A percentile compares a stretch with the other conserved stretches of the same genome.
These are phyloP conservation scores for Physocephala rufipes DNA, from an alignment of 2,888 invertebrate species.

Conservation along the genomic window DNA sequence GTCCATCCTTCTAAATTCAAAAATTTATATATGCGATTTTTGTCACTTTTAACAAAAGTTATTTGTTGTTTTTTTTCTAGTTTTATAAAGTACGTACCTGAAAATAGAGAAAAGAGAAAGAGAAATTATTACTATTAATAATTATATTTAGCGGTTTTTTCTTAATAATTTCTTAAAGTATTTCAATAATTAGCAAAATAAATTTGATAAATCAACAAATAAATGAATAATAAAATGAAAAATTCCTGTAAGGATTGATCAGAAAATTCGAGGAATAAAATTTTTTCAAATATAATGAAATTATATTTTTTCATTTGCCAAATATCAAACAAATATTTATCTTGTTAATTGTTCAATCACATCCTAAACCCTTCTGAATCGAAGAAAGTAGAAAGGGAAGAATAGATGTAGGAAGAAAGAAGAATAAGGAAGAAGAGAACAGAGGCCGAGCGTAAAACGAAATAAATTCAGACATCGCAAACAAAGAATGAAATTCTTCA, in stretches of 20 bases:
- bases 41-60: background rate
- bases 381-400: too few relatives aligned
- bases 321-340: too few relatives aligned
- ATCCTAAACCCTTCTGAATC: too few relatives aligned
- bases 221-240: background rate
- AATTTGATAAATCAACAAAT: background rate
- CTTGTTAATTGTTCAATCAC: too few relatives aligned
- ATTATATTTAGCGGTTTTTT: too few relatives aligned
- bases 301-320: background rate
- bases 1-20: slow-evolving; percentile 34
- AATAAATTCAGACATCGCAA: too few relatives aligned
- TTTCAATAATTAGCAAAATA: background rate
- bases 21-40: background rate
- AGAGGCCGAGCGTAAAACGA: too few relatives aligned
- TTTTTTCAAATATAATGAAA: background rate
- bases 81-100: slow-evolving; percentile 40
- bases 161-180: too few relatives aligned
- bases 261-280: background rate
- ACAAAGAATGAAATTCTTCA: too few relatives aligned
- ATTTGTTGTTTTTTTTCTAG: background rate
- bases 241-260: background rate
- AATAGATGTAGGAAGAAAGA: too few relatives aligned
- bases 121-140: background rate
- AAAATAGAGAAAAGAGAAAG: slow-evolving; percentile 22
- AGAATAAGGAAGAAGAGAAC: too few relatives aligned